Conservation (phyloP, 2,797 vertebrate genomes). For the Poecilia wingei region DNA sequence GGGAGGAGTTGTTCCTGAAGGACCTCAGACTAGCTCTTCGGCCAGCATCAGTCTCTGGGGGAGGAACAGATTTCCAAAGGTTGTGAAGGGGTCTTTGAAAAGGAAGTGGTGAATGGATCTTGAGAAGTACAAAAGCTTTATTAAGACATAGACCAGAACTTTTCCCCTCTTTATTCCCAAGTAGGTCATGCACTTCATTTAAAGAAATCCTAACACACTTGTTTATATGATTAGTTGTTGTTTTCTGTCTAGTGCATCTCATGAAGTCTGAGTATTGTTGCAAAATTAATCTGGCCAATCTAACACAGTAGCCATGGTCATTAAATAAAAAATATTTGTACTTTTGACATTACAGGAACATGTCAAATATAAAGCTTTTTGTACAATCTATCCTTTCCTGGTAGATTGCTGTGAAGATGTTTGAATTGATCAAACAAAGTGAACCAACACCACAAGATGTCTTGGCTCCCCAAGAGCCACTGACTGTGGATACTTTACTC, state of each 20-base stretch:
- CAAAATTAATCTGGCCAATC: not conserved
- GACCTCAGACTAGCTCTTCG: conserved; percentile 40
- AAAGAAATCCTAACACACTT: conserved; percentile 42
- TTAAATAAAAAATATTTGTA: not conserved
- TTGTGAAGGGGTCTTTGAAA: conserved; percentile 34
- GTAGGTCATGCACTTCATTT: conserved; percentile 37
- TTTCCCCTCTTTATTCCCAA: conserved; percentile 48
- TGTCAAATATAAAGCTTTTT: not conserved
- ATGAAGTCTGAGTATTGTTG: not conserved
- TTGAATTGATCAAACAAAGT: not conserved
- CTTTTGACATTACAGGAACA: not conserved
- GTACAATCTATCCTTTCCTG: not conserved
- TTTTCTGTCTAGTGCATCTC: conserved; percentile 1
- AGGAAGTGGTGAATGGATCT: conserved; percentile 42
- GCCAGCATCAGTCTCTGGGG: conserved; percentile 31
- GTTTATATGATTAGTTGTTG: conserved; percentile 44
- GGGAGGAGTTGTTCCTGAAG: conserved; percentile 72
- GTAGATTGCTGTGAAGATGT: not conserved
- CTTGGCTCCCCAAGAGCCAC: not conserved
- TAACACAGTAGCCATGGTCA: not conserved
- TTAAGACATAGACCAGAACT: conserved; percentile 54
- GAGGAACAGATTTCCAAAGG: conserved; percentile 41
- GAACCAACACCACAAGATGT: not conserved
- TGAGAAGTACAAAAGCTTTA: conserved; percentile 49
- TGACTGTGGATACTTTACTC: not conserved